Base-by-base conservation (phyloP, 2,888 invertebrate genomes). In the Danaus chrysippus region DNA sequence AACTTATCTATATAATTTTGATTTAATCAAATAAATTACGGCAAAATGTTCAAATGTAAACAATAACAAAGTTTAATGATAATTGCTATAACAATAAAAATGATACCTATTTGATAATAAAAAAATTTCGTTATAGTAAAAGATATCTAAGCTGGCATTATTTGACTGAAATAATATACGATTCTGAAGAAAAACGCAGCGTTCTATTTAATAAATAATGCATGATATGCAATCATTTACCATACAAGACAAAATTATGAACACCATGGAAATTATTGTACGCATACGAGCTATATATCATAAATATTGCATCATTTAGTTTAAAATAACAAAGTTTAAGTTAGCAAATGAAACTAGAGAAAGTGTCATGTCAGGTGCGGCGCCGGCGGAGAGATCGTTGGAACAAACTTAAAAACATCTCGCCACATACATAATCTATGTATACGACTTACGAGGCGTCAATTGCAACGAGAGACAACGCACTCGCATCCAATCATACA, bases 331-430 rank as follows among this genome's bases (percentile, higher is more conserved):
- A 42, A 55, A 23, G 53, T 56, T 54, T 56, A 56, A 42, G 58
- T 61, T 56, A 13, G 61, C 42, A 58, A 53, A 61, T 59, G 54
- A 63, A 63, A 55, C 69, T 62, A 71, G 76, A 72, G 79, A 81
- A 81, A 78, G 77, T 76, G 74, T 70, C 56, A 42, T 54, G 60
- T 57, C 54, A 43, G 43, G 60, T 52, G 23, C 58, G 58, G 49
- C 17, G 49, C 71, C 68, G 67, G 70, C 68, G 67, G 70, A 72
- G 68, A 68, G 65, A 69, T 70, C 63, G 65, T 66, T 10, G 10
- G 17, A 15, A 17, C 17, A 49, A 49, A 49, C 17, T 49, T 49
- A 15, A 49, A 49, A 49, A 49, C 49, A 49, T 49, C 49, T 49
- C 17, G 17, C 49, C 49, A 10, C 17, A 17, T 10, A 15, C 46